Evolutionary conservation across 2,888 invertebrate species (phyloP).

Genomic region (Schrankia costaestrigalis): DNA sequence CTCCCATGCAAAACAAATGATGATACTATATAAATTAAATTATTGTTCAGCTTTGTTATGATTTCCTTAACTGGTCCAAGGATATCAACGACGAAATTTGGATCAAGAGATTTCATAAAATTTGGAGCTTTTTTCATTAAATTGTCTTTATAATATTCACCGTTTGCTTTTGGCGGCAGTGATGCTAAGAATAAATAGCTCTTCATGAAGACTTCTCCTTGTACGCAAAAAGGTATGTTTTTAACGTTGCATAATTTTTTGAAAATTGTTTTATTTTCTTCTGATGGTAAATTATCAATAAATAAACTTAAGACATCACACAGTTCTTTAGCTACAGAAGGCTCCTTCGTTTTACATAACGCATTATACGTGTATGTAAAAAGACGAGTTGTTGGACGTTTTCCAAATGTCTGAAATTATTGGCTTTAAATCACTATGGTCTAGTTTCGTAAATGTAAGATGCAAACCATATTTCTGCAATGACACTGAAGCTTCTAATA

Average conservation of each 20-base stretch:
- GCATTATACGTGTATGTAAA: constrained; percentile 39
- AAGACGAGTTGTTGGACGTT: constrained; percentile 42
- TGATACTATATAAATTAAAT: constrained; percentile 17
- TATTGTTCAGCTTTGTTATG: constrained; percentile 15
- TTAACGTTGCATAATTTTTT: constrained; percentile 29
- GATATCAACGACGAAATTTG: constrained; percentile 36
- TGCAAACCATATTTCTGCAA: constrained; percentile 52
- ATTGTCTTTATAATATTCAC: constrained; percentile 18
- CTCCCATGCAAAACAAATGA: constrained; percentile 34
- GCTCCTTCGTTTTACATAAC: constrained; percentile 37
- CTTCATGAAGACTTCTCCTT: constrained; percentile 40
- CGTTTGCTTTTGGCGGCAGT: constrained; percentile 31
- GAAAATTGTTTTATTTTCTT: constrained; percentile 46
- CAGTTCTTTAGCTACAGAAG: constrained; percentile 26
- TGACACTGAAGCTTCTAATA: constrained; percentile 47
- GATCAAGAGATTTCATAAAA: constrained; percentile 37
- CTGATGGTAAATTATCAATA: constrained; percentile 43
- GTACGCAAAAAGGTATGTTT: constrained; percentile 32
- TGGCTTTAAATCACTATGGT: constrained; percentile 37
- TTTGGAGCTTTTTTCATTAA: constrained; percentile 22
- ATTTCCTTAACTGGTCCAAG: constrained; percentile 24
- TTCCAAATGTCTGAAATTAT: constrained; percentile 44
- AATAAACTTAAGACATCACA: constrained; percentile 43
- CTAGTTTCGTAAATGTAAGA: constrained; percentile 39
- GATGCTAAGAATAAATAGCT: constrained; percentile 39